Percentiles rank a stretch among this genome's conserved stretches.
Evolutionary conservation across 1,140 invertebrate genomes (phyloP).

Genomic region (Calephelis nemesis): DNA sequence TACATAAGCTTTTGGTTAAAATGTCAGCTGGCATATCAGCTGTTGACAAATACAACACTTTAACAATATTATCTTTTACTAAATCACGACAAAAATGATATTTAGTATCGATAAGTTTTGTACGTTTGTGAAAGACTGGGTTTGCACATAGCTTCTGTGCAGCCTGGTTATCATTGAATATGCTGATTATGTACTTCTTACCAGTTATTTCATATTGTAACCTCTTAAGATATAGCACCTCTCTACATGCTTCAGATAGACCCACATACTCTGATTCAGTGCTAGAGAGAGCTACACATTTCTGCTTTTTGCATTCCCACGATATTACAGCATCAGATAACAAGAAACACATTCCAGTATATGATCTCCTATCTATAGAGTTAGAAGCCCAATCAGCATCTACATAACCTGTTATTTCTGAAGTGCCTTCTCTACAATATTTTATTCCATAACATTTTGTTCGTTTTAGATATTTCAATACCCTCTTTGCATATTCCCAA

Average conservation of each 20-base stretch:
- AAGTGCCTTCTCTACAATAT: conserved; percentile 21
- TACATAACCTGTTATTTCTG: conserved; percentile 23
- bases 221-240: background rate
- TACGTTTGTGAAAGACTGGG: conserved; percentile 10
- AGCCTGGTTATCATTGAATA: conserved; percentile 17
- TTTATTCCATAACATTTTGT: conserved; percentile 26
- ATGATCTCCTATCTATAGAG: conserved; percentile 20
- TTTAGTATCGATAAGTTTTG: conserved; percentile 16
- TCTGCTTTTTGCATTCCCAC: conserved; percentile 20
- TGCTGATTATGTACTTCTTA: conserved; percentile 3
- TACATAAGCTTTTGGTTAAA: conserved; percentile 19
- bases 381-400: conserved; percentile 28
- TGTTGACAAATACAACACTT: conserved; percentile 16
- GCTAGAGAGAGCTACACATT: conserved; percentile 21
- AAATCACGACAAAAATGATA: conserved; percentile 19
- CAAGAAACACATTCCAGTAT: conserved; percentile 23
- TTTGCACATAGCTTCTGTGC: conserved; percentile 19
- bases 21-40: conserved; percentile 21
- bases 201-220: conserved; percentile 15
- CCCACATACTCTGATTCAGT: conserved; percentile 20
- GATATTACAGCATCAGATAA: conserved; percentile 18
- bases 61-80: conserved; percentile 19
- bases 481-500: conserved; percentile 20
- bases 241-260: conserved; percentile 19
- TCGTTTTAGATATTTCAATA: conserved; percentile 27